These are phyloP conservation scores for Atherinosoma microstoma DNA, from an alignment of 2,797 vertebrate species.

Conservation along the genomic window DNA sequence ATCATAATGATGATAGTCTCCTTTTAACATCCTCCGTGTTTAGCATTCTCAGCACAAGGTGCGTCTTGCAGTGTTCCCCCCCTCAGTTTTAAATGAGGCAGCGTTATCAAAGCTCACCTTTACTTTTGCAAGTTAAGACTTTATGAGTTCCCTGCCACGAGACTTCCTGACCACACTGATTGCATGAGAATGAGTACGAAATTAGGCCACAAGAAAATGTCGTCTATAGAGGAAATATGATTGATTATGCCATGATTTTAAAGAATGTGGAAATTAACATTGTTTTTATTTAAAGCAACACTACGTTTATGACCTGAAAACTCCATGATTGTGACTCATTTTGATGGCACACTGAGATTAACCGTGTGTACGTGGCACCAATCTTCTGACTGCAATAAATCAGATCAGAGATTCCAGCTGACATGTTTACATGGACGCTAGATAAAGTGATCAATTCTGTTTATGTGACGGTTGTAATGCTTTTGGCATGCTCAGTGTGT, in stretches of 20 bases:
- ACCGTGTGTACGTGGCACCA: no score
- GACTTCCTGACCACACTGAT: not conserved
- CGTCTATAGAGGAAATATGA: not conserved
- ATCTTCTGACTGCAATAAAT: no score
- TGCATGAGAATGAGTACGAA: not conserved
- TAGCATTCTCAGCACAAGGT: constrained; percentile 20
- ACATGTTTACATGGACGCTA: no score
- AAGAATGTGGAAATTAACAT: not conserved
- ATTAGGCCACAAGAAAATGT: not conserved
- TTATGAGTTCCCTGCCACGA: not conserved
- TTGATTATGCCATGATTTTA: not conserved
- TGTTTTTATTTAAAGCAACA: no score
- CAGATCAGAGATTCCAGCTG: no score
- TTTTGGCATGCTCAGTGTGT: no score
- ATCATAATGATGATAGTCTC: constrained; percentile 30
- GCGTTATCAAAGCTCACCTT: constrained; percentile 16
- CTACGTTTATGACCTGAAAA: no score
- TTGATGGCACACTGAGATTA: no score
- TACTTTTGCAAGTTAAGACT: not conserved
- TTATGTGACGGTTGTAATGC: no score
- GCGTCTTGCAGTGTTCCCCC: constrained; percentile 13
- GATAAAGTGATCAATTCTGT: no score
- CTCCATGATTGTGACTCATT: no score
- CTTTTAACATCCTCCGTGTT: constrained; percentile 44
- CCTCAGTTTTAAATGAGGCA: constrained; percentile 13